phyloP scores from a whole-genome alignment of 2,113 vertebrate genomes.

The Phylloscopus whistleri region DNA sequence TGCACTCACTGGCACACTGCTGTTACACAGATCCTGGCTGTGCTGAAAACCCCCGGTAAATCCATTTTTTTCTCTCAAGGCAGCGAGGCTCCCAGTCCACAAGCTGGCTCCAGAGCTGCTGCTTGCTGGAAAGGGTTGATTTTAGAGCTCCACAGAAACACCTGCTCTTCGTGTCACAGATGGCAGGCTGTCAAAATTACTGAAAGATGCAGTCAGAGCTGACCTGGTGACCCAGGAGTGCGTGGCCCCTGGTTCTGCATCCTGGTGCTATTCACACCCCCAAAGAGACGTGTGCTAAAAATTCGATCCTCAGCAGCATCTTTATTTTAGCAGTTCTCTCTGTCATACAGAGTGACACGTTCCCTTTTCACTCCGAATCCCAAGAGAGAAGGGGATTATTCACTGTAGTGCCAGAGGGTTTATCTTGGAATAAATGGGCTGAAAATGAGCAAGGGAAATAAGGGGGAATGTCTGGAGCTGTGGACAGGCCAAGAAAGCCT shows the following conservation, averaged over 20 bases:
- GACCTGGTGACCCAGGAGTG: slow-evolving; percentile 32
- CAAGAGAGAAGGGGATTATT: slow-evolving; percentile 44
- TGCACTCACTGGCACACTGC: neutral
- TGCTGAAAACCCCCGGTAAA: neutral
- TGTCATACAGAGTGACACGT: slow-evolving; percentile 23
- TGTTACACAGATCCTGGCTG: neutral
- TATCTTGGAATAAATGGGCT: slow-evolving; percentile 53
- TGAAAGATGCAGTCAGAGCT: slow-evolving; percentile 36
- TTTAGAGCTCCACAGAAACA: neutral
- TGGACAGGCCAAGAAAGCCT: neutral
- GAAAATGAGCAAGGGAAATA: slow-evolving; percentile 54
- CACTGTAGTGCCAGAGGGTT: slow-evolving; percentile 24
- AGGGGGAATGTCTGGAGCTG: neutral
- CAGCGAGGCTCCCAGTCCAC: neutral
- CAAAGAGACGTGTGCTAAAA: neutral
- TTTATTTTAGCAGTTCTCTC: slow-evolving; percentile 43
- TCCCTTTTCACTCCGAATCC: slow-evolving; percentile 36
- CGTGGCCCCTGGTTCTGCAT: slow-evolving; percentile 16
- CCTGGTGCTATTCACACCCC: slow-evolving; percentile 33
- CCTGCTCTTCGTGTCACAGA: slow-evolving; percentile 49
- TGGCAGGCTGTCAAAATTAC: slow-evolving; percentile 45
- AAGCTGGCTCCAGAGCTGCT: neutral
- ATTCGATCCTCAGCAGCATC: neutral
- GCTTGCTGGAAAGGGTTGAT: neutral
- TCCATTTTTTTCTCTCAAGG: neutral